phyloP scores from a whole-genome alignment of 1,140 invertebrate species.

The Drosophila dunni region DNA sequence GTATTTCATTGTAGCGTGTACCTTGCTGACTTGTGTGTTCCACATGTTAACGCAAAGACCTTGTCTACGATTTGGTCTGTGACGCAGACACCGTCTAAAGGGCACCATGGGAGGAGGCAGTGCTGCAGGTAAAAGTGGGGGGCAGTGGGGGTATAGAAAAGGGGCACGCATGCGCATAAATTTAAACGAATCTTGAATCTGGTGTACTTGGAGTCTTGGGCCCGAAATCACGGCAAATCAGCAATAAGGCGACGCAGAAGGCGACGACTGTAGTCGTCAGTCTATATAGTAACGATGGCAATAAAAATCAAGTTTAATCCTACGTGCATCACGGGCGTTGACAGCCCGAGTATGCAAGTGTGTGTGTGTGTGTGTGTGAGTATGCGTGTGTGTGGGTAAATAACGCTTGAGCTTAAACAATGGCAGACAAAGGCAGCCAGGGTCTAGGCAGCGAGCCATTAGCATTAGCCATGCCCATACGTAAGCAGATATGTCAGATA shows the following conservation, averaged over 20 bases:
- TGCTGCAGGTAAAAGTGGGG: neutral
- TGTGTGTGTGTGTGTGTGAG: constrained; percentile 53
- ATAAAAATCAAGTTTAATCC: constrained; percentile 84
- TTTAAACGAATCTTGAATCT: constrained; percentile 48
- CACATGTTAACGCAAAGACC: constrained; percentile 9
- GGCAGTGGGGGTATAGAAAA: neutral
- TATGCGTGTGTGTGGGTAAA: constrained; percentile 54
- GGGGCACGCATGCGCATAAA: constrained; percentile 71
- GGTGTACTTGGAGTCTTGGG: constrained; percentile 63
- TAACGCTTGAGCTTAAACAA: constrained; percentile 54
- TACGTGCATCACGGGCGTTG: constrained; percentile 77
- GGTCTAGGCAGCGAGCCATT: constrained; percentile 27
- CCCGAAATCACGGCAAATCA: constrained; percentile 71
- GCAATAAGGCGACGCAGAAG: constrained; percentile 27
- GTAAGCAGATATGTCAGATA: constrained; percentile 32
- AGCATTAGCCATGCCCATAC: constrained; percentile 45
- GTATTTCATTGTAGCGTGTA: neutral
- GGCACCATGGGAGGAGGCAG: neutral
- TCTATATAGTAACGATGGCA: constrained; percentile 80
- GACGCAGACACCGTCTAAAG: neutral
- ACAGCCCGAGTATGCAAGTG: constrained; percentile 56
- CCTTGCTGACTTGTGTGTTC: neutral
- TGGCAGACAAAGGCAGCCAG: constrained; percentile 54
- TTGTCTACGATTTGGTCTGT: constrained; percentile 16
- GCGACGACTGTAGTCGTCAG: constrained; percentile 41